phyloP scores from a whole-genome alignment of 2,113 vertebrate genomes.

The Ochotona curzoniae region DNA sequence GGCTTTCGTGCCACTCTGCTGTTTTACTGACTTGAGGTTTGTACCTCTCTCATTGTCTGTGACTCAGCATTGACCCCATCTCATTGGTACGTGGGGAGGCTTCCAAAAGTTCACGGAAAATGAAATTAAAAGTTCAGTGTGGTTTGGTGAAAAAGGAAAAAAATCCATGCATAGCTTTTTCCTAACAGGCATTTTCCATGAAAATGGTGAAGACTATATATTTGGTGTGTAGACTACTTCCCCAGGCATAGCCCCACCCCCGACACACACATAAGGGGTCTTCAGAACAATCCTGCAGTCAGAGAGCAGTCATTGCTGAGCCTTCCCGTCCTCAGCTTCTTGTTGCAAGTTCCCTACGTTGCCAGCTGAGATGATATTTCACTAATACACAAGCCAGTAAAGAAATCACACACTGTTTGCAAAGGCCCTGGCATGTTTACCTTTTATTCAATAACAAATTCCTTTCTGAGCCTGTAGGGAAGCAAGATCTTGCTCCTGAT shows the following conservation, averaged over 20 bases:
- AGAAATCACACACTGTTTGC: slow-evolving; percentile 46
- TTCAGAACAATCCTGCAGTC: neutral
- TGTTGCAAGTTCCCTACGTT: neutral
- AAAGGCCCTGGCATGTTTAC: slow-evolving; percentile 55
- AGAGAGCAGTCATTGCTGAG: neutral
- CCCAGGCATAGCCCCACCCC: no score
- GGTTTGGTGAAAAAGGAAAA: no score
- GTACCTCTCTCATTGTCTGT: neutral
- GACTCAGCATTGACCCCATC: neutral
- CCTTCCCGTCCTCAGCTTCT: neutral
- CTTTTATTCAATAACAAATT: slow-evolving; percentile 63
- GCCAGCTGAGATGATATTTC: neutral
- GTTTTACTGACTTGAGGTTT: neutral
- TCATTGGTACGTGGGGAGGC: neutral
- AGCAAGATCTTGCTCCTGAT: slow-evolving; percentile 32
- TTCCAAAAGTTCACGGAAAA: no score
- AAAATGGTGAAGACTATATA: no score
- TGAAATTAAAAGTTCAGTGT: no score
- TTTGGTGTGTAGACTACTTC: no score
- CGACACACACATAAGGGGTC: no score
- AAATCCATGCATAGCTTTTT: no score
- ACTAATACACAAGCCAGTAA: slow-evolving; percentile 35
- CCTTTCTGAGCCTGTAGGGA: slow-evolving; percentile 36
- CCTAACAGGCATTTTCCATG: no score
- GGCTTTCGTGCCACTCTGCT: neutral